These are phyloP conservation scores for Caligus rogercresseyi DNA, from an alignment of 1,140 invertebrate genomes.

Conservation along the genomic window DNA sequence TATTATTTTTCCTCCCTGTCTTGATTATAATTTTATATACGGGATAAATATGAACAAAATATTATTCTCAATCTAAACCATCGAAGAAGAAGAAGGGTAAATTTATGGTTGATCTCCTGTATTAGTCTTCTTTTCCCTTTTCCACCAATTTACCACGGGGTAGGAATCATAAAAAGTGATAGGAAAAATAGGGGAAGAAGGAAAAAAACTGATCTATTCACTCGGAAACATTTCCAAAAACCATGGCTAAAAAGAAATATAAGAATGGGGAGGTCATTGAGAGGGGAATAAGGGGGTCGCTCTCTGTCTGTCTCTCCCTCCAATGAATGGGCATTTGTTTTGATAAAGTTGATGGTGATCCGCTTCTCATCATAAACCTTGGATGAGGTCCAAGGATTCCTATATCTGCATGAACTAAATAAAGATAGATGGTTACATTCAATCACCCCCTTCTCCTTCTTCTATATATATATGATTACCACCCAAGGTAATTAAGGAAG, in stretches of 20 bases:
- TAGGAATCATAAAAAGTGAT: neutral
- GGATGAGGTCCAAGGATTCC: neutral
- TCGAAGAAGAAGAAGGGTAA: neutral
- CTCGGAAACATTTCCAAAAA: neutral
- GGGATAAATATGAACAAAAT: neutral
- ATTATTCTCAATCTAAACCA: neutral
- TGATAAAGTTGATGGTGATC: neutral
- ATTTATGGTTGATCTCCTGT: neutral
- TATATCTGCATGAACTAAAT: neutral
- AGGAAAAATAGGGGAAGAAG: too few species aligned
- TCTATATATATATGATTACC: too few species aligned
- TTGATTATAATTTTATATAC: neutral
- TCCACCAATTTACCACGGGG: neutral
- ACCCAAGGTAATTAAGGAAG: too few species aligned
- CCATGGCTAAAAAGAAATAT: neutral
- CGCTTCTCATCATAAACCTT: neutral
- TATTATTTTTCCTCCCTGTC: too few species aligned
- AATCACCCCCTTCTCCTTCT: too few species aligned
- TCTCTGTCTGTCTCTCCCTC: too few species aligned
- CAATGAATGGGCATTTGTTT: too few species aligned
- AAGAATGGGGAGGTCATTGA: neutral
- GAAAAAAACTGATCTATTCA: neutral
- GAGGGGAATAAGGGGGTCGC: too few species aligned
- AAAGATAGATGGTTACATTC: neutral
- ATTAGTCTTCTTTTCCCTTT: too few species aligned